Evolutionary conservation across 2,888 invertebrate species (phyloP), one percentile per base, ranked within the genome.

Genomic region (Drosophila birchii): DNA sequence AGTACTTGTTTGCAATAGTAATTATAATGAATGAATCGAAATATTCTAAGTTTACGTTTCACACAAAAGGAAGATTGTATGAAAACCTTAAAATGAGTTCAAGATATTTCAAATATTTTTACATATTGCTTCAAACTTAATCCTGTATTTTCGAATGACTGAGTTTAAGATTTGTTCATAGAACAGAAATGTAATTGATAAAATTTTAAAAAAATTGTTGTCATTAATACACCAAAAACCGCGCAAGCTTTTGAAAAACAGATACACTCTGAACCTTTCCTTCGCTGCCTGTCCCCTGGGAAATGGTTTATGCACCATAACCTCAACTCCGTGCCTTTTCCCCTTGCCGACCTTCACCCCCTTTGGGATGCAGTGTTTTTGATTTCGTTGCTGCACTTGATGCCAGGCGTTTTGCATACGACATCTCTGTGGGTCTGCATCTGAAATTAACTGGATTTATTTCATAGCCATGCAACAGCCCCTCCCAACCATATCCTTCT

Each of bases 391-490:
- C 67, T 68, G 69, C 67, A 55, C 47, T 69, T 55, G 70, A 69
- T 69, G 49, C 36, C 36, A 56, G 20, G 20, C 39, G 56, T 56
- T 68, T 68, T 68, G 68, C 70, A 68, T 68, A 41, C 70, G 68
- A 56, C 68, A 56, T 69, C 56, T 69, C 56, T 29, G 56, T 39
- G 68, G 68, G 81, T 57, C 69, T 83, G 76, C 74, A 74, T 73
- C 78, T 88, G 81, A 83, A 85, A 88, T 85, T 84, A 85, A 88
- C 87, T 83, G 84, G 84, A 88, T 86, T 86, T 88, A 85, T 86
- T 86, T 84, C 84, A 84, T 88, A 79, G 45, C 80, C 88, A 78
- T 75, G 75, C 79, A 59, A 75, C 67, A 68, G 47, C 45, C 58
- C 73, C 72, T 62, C 60, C 60, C n/a, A 9, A 12, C 60, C 39